These are phyloP conservation scores for Zaprionus lachaisei DNA, from an alignment of 1,140 invertebrate genomes.

Conservation along the genomic window DNA sequence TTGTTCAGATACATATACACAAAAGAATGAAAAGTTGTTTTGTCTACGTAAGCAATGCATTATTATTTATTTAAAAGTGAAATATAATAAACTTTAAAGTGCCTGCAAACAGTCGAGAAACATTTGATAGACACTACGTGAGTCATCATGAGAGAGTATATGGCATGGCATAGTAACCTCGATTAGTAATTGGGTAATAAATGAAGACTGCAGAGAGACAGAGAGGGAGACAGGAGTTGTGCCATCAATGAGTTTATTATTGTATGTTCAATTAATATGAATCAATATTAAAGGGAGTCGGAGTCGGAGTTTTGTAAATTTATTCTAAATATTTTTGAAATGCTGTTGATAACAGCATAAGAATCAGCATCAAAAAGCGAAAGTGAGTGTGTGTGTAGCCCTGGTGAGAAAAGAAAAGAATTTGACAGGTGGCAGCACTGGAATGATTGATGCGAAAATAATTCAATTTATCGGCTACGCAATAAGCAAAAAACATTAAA, in stretches of 20 bases:
- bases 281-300: too few relatives aligned
- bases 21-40: constrained; percentile 7
- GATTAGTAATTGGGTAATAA: neutral
- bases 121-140: neutral
- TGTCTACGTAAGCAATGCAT: neutral
- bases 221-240: too few relatives aligned
- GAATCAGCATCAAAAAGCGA: neutral
- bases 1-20: constrained; percentile 7
- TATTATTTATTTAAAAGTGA: constrained; percentile 11
- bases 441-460: neutral
- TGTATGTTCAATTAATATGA: too few relatives aligned
- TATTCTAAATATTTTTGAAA: too few relatives aligned
- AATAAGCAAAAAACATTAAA: too few relatives aligned
- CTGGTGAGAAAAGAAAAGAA: neutral
- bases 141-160: neutral
- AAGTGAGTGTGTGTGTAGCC: neutral
- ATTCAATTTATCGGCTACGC: constrained; percentile 1
- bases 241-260: too few relatives aligned
- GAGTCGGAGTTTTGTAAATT: too few relatives aligned
- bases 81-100: neutral
- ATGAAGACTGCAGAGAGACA: too few relatives aligned
- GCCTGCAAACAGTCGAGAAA: neutral
- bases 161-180: neutral
- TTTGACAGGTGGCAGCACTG: constrained; percentile 16
- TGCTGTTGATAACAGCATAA: neutral